Evolutionary conservation across 2,888 invertebrate genomes (phyloP).

Genomic region (Lycaena phlaeas): DNA sequence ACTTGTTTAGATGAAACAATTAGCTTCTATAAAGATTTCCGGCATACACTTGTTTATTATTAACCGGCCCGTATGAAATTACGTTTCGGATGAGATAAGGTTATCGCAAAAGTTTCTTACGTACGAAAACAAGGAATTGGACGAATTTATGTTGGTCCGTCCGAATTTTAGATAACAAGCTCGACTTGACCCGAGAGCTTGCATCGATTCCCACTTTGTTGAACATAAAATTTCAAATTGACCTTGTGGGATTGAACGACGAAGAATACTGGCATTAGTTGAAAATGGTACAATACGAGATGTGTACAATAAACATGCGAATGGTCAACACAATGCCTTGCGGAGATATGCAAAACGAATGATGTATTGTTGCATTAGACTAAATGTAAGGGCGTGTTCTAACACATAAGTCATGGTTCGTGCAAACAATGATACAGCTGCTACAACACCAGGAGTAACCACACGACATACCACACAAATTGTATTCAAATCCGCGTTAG

Average conservation of each 20-base stretch:
- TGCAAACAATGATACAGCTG: constrained; percentile 22
- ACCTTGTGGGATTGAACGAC: background rate
- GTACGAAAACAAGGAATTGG: constrained; percentile 49
- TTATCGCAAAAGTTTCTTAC: constrained; percentile 53
- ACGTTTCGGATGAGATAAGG: constrained; percentile 35
- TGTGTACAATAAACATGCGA: constrained; percentile 1
- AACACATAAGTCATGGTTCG: constrained; percentile 23
- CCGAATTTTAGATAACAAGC: background rate
- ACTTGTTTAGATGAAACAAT: constrained; percentile 25
- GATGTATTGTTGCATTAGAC: constrained; percentile 33
- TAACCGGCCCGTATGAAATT: constrained; percentile 23
- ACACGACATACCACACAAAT: constrained; percentile 20
- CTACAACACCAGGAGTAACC: constrained; percentile 16
- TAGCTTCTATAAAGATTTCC: constrained; percentile 26
- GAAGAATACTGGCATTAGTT: constrained; percentile 3
- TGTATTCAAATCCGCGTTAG: constrained; percentile 23
- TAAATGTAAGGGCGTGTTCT: constrained; percentile 31
- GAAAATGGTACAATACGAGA: constrained; percentile 5
- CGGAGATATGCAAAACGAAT: constrained; percentile 26
- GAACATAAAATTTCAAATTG: background rate
- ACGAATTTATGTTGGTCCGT: constrained; percentile 41
- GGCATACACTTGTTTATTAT: constrained; percentile 19
- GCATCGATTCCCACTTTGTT: background rate
- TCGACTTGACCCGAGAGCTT: constrained; percentile 7
- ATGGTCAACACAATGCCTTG: constrained; percentile 12